These are phyloP conservation scores for Eumeta japonica DNA, from an alignment of 1,140 invertebrate species.

Conservation along the genomic window DNA sequence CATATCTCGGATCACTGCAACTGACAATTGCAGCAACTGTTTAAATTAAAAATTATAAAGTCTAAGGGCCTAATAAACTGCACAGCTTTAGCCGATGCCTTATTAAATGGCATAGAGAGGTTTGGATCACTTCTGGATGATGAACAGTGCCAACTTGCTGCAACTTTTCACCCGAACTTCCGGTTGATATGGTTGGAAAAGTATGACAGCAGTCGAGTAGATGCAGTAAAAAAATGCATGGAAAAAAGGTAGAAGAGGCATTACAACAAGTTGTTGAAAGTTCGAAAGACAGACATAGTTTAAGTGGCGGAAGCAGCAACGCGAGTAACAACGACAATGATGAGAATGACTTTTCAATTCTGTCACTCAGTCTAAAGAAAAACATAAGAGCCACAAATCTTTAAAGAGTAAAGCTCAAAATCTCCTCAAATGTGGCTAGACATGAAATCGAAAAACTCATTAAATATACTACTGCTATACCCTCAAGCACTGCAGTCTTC, in stretches of 20 bases:
- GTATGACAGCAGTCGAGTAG: slow-evolving; percentile 18
- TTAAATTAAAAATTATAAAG: slow-evolving; percentile 15
- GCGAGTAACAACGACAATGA: slow-evolving; percentile 16
- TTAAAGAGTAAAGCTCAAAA: slow-evolving; percentile 13
- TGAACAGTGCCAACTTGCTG: slow-evolving; percentile 15
- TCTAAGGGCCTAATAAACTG: slow-evolving; percentile 14
- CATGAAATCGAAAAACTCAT: slow-evolving; percentile 18
- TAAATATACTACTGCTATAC: slow-evolving; percentile 22
- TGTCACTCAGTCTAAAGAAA: slow-evolving; percentile 20
- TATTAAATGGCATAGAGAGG: slow-evolving; percentile 11
- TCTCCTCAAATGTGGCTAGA: slow-evolving; percentile 22
- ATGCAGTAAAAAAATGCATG: slow-evolving; percentile 14
- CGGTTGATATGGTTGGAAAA: too few relatives aligned
- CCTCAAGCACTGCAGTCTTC: slow-evolving; percentile 21
- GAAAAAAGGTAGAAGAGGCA: slow-evolving; percentile 17
- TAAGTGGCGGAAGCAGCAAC: slow-evolving; percentile 14
- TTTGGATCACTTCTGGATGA: slow-evolving; percentile 13
- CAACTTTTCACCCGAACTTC: slow-evolving; percentile 14
- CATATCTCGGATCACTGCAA: slow-evolving; percentile 12
- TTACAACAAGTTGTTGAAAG: slow-evolving; percentile 15
- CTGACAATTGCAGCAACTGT: slow-evolving; percentile 2
- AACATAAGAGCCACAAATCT: slow-evolving; percentile 14
- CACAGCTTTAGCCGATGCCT: slow-evolving; percentile 16
- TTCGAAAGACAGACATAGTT: slow-evolving; percentile 17
- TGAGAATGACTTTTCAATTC: slow-evolving; percentile 14